Evolutionary conservation across 2,888 invertebrate species (phyloP), one percentile per base, ranked within the genome.

Genomic region (Oscheius onirici): DNA sequence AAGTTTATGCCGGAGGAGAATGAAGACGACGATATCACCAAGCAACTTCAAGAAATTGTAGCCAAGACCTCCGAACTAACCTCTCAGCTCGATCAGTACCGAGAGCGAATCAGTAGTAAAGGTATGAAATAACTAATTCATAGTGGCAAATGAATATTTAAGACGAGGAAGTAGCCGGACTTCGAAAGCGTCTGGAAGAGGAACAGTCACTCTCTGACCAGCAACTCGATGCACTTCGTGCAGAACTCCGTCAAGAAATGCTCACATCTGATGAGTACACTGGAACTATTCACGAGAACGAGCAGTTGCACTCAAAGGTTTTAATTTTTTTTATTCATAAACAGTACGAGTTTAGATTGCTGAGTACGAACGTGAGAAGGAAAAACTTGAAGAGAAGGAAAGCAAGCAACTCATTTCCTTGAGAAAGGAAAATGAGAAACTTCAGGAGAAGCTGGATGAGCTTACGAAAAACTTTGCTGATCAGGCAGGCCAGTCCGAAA

Each of bases 361-460:
- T 58, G 72, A 77, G 46, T 76, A 74, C 46, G 73, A 72, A 20
- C 70, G 73, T 43, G 69, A 65, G 15, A 74, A 65, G 20, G 76
- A 77, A 10, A 73, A 72, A 41, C 70, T 72, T 17, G 49, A 73
- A 52, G 72, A 76, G 26, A 60, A 54, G 3, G 71, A 71, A 11
- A 69, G 60, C 20, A 73, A 75, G 22, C 69, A 70, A 41, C 20
- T 68, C 2, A 8, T 41, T 15, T 13, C 8, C 8, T n/a, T 66
- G 24, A 66, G 34, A 34, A 40, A 52, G 20, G 66, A 66, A 24
- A 66, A 66, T 20, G 17, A 28, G 13, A 28, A 40, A 3, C 41
- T 66, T 3, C 67, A 86, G 34, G 78, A 79, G 51, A 83, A 86
- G 26, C 51, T 86, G 20, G 86, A 87, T 69, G 83, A 83, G 54